A percentile compares a stretch with the other conserved stretches of the same genome.
These are phyloP conservation scores for Xenopus petersii DNA, from an alignment of 2,797 vertebrate genomes.

Conservation along the genomic window DNA sequence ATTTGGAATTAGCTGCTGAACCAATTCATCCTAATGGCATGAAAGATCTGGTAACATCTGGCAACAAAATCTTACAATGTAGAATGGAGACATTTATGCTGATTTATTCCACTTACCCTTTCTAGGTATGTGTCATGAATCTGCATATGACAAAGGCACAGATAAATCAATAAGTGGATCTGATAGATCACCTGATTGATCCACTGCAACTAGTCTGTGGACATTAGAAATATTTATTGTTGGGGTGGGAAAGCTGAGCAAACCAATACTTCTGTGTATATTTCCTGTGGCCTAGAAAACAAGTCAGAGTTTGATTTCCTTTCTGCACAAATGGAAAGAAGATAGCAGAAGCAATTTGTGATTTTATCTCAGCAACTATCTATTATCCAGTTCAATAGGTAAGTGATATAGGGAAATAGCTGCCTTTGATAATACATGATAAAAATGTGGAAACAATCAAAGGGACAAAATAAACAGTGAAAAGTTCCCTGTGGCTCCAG, in stretches of 20 bases:
- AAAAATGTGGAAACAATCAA: no score
- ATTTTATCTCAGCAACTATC: no score
- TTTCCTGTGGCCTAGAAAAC: neutral
- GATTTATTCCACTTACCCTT: neutral
- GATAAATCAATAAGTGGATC: constrained; percentile 1
- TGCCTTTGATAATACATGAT: no score
- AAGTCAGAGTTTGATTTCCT: neutral
- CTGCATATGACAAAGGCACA: neutral
- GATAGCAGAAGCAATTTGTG: neutral
- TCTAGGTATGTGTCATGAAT: neutral
- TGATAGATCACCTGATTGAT: constrained; percentile 1
- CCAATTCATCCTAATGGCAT: no score
- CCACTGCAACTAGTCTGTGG: neutral
- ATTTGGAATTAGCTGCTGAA: no score
- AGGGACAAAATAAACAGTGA: no score
- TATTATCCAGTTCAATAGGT: no score
- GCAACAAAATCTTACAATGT: no score
- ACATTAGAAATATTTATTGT: neutral
- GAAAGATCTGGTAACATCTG: no score
- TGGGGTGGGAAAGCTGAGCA: neutral
- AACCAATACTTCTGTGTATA: neutral
- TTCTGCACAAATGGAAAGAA: neutral
- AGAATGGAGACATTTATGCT: neutral
- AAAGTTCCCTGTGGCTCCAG: no score
- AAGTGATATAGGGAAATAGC: no score